phyloP scores from a whole-genome alignment of 2,113 vertebrate genomes.

The Marmota monax region DNA sequence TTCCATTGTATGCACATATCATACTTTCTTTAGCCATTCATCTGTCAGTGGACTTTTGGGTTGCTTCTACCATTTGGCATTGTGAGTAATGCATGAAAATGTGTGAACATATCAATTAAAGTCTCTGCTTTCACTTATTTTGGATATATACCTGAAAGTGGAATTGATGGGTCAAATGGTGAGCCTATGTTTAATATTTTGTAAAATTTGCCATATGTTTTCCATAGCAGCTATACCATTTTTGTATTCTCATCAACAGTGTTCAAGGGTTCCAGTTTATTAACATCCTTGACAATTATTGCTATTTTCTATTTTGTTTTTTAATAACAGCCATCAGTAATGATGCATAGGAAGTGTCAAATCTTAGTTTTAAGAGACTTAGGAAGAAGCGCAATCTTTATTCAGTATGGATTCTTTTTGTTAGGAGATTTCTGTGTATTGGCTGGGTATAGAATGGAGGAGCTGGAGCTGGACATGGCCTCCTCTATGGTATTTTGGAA shows the following conservation, averaged over 20 bases:
- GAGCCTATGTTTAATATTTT: background rate
- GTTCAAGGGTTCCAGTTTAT: background rate
- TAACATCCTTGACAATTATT: background rate
- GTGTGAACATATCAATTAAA: background rate
- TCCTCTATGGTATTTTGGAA: background rate
- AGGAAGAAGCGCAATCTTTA: background rate
- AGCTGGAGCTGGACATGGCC: no score
- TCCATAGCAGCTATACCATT: background rate
- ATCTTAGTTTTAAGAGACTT: slow-evolving; percentile 4
- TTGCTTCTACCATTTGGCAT: background rate
- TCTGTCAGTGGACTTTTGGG: background rate
- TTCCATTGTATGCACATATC: background rate
- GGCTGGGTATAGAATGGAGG: background rate
- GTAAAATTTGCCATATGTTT: background rate
- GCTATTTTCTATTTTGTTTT: background rate
- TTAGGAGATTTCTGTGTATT: background rate
- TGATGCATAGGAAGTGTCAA: background rate
- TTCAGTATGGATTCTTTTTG: background rate
- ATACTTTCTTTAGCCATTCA: background rate
- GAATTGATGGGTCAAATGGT: background rate
- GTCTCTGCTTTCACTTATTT: background rate
- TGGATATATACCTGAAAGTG: background rate
- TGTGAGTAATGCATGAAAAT: background rate
- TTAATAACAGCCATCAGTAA: background rate
- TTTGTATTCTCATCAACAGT: background rate